Base-by-base conservation (phyloP, 2,113 vertebrate species). In the Aptenodytes forsteri region DNA sequence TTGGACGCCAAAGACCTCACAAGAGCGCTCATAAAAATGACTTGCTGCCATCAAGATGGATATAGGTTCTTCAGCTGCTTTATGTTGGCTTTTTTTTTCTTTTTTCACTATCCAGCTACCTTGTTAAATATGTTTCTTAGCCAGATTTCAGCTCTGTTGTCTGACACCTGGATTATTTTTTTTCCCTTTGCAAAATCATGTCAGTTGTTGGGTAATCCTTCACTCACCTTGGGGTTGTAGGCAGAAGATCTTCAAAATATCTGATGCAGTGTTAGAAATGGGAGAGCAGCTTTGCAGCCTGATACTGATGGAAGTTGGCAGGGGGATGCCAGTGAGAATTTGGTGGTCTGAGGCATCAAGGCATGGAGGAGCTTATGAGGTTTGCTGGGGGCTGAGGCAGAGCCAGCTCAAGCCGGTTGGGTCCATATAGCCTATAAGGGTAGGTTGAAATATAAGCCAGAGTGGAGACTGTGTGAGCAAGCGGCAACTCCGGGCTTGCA, bases 401-500 rank as follows among this genome's bases (percentile, higher is more conserved):
- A 56, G 46, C 16, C 69, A 81, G 27, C 15, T 58, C 0, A 1
- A 87, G 62, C 8, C 15, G 3, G 2, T 0, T 54, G 9, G 16
- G 25, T 67, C 46, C 10, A 1, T 19, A 7, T 1, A 73, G 27
- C 7, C 21, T 65, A 13, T 21, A 20, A 61, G 9, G 23, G 9
- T 21, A 67, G 36, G 10, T 38, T 91, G 64, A 65, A 83, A 66
- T 16, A 42, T 42, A 56, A 66, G 21, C 29, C 56, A 71, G 38
- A 29, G 50, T 1, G 8, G 42, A 71, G 44, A 14, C 14, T 18
- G 7, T 15, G 32, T 42, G 56, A 72, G 32, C 34, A 78, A 40
- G n/a, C 0, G 1, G 25, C 1, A 4, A 9, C 73, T 76, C 30
- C 1, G 13, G 69, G 13, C 20, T 40, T 47, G 23, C 32, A 12